Percentiles rank a stretch among this genome's conserved stretches.
Conservation (phyloP, 1,140 invertebrate species). For the Drosophila insularis region DNA sequence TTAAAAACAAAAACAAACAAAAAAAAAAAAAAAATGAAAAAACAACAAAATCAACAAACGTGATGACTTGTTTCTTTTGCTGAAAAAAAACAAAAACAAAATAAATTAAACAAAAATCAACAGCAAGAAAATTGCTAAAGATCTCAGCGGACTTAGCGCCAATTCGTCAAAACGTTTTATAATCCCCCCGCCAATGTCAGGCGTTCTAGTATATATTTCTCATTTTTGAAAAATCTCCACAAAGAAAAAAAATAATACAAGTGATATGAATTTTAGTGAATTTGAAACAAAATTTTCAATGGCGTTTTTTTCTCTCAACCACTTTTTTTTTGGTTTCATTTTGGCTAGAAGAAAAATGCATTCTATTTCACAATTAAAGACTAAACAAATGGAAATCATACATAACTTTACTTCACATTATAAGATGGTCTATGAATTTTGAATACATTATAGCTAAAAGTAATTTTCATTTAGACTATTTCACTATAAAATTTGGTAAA, state of each 20-base stretch:
- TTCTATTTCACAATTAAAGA: no score
- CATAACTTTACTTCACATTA: no score
- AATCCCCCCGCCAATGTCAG: slow-evolving; percentile 49
- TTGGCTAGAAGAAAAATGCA: background rate
- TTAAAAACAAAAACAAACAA: slow-evolving; percentile 48
- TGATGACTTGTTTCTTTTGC: slow-evolving; percentile 18
- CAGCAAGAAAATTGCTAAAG: background rate
- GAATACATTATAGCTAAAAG: no score
- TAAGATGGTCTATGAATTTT: no score
- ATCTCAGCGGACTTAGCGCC: slow-evolving; percentile 37
- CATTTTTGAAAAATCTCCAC: slow-evolving; percentile 24
- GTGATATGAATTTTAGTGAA: background rate
- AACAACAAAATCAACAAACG: slow-evolving; percentile 21
- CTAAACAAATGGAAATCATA: no score
- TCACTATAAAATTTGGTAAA: no score
- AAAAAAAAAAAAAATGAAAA: background rate
- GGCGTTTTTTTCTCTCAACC: background rate
- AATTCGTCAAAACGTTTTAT: slow-evolving; percentile 74
- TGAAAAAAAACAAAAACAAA: background rate
- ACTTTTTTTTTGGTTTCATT: background rate
- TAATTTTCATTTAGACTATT: no score
- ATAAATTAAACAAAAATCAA: no score
- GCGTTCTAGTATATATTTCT: slow-evolving; percentile 11
- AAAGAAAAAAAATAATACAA: no score
- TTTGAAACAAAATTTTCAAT: background rate